phyloP scores from a whole-genome alignment of 2,888 invertebrate genomes.

The Pheosia gnoma region DNA sequence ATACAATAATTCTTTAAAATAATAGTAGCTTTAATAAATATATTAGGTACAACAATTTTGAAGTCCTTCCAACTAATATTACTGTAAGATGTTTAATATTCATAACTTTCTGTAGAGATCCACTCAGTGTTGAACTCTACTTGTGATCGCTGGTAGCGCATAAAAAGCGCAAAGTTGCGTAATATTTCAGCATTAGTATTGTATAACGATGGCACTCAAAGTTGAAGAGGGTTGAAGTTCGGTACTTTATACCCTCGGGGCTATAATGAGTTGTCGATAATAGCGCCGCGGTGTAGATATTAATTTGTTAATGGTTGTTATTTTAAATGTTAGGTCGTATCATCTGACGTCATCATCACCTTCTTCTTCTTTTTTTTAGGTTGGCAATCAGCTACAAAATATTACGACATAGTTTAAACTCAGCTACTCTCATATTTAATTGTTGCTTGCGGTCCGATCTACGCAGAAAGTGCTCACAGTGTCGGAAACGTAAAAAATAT shows the following conservation, averaged over 20 bases:
- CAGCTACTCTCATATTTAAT: too few species aligned
- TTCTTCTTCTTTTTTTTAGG: too few species aligned
- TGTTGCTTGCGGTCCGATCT: too few species aligned
- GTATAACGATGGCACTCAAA: conserved; percentile 40
- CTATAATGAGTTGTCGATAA: conserved; percentile 47
- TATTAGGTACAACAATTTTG: too few species aligned
- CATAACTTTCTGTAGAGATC: background rate
- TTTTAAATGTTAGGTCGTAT: conserved; percentile 13
- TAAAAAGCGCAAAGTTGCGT: conserved; percentile 10
- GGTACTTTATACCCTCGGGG: conserved; percentile 39
- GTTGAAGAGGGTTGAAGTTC: conserved; percentile 42
- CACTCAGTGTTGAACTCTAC: background rate
- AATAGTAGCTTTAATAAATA: too few species aligned
- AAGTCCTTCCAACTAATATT: background rate
- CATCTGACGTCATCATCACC: too few species aligned
- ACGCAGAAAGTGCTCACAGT: too few species aligned
- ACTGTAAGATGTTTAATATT: background rate
- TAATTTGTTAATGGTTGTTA: conserved; percentile 35
- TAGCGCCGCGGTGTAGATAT: conserved; percentile 35
- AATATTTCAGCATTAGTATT: conserved; percentile 40
- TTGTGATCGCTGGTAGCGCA: conserved; percentile 1
- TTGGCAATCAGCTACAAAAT: too few species aligned
- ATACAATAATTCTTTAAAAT: too few species aligned
- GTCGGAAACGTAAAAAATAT: too few species aligned
- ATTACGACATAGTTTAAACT: too few species aligned